Evolutionary conservation across 2,797 vertebrate species (phyloP), one percentile per base, ranked within the genome.

Genomic region (Lutjanus campechanus): DNA sequence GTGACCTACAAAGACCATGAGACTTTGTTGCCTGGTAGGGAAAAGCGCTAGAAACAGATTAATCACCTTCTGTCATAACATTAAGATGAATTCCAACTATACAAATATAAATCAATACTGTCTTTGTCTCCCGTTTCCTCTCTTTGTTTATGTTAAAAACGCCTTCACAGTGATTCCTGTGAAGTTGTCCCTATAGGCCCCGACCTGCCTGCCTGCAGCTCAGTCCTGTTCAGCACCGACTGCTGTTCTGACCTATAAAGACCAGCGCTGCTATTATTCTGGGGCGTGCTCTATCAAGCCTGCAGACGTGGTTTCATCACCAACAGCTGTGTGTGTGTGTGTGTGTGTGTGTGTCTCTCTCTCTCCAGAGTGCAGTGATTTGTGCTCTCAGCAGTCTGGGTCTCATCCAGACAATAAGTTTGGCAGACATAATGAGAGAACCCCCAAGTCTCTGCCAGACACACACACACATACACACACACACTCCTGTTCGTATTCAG

Each of bases 351-450:
- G 36, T 76, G 71, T 73, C 54, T 77, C 46, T 73, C 54, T 77
- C 46, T 82, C 67, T 85, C 81, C 67, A 75, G 78, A 83, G 84
- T 59, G 16, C 80, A 71, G 67, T 88, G 80, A 91, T 91, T 89
- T 85, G 88, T 87, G 77, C 61, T 82, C 60, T 77, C 56, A 46
- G 64, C 76, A 69, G 77, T 71, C 84, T 88, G 88, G 62, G 84
- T 85, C 65, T 84, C 73, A 84, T 89, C 85, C 83, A 88, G 88
- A 82, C 85, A 73, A 87, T 90, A 73, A 54, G 77, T 88, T 88
- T 84, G 82, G 85, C 87, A 92, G 82, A 85, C 76, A 84, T 80
- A 81, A 84, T 43, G 55, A 86, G 75, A 88, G 82, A 88, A 71
- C 51, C 80, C 80, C 82, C 64, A 74, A 85, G 67, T 83, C 67